Percentiles rank a stretch among this genome's conserved stretches.
phyloP scores from a whole-genome alignment of 2,113 vertebrate species.

The Silurus asotus region DNA sequence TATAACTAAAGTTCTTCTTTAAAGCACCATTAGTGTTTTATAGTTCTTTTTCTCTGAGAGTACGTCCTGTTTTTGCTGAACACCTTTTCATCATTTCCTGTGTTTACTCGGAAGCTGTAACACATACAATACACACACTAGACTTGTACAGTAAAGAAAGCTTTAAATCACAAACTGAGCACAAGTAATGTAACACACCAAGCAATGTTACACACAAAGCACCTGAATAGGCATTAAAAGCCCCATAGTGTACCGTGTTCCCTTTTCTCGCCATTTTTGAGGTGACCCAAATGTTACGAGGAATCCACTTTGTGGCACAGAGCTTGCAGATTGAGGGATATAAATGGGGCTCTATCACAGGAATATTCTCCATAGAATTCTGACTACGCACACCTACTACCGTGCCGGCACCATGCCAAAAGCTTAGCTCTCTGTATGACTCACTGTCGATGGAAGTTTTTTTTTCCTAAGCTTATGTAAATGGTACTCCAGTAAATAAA shows the following conservation, averaged over 20 bases:
- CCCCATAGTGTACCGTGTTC: neutral
- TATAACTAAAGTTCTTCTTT: neutral
- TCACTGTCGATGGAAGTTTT: conserved; percentile 20
- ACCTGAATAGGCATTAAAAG: conserved; percentile 2
- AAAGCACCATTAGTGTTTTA: neutral
- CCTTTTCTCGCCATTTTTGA: neutral
- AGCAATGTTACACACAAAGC: conserved; percentile 33
- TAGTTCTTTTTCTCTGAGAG: neutral
- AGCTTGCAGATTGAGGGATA: conserved; percentile 22
- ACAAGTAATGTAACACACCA: conserved; percentile 15
- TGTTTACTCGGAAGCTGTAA: neutral
- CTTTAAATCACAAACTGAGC: conserved; percentile 16
- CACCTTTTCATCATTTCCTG: neutral
- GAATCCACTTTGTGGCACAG: conserved; percentile 35
- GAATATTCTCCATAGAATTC: conserved; percentile 33
- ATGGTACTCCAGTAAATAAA: neutral
- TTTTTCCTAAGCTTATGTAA: conserved; percentile 34
- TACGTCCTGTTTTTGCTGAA: neutral
- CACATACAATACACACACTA: neutral
- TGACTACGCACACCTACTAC: conserved; percentile 42
- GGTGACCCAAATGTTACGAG: conserved; percentile 36
- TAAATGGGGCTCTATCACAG: conserved; percentile 31
- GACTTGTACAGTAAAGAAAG: neutral
- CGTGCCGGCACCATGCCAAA: conserved; percentile 9
- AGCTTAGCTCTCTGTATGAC: conserved; percentile 30